phyloP scores from a whole-genome alignment of 2,888 invertebrate species.

The Idaea biselata region DNA sequence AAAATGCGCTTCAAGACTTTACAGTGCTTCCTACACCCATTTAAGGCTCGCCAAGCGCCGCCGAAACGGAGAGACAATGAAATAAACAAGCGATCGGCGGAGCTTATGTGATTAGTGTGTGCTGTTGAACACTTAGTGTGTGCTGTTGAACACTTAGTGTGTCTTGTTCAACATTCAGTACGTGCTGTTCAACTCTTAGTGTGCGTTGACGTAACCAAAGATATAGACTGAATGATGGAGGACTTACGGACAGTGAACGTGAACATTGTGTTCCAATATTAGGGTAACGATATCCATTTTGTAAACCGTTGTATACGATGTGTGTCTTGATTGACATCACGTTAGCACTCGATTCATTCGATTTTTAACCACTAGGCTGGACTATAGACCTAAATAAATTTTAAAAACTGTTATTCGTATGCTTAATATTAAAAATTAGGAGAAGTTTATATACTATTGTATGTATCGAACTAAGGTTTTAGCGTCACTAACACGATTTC shows the following conservation, averaged over 20 bases:
- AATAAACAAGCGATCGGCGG: slow-evolving; percentile 51
- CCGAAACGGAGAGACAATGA: slow-evolving; percentile 72
- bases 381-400: slow-evolving; percentile 72
- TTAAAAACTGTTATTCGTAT: slow-evolving; percentile 79
- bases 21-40: slow-evolving; percentile 94
- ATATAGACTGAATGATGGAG: slow-evolving; percentile 22
- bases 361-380: slow-evolving; percentile 66
- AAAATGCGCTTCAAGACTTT: slow-evolving; percentile 95
- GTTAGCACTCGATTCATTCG: slow-evolving; percentile 59
- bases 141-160: slow-evolving; percentile 35
- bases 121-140: slow-evolving; percentile 35
- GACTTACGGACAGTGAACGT: slow-evolving; percentile 27
- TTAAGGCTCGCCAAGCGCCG: slow-evolving; percentile 83
- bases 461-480: slow-evolving; percentile 56
- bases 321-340: slow-evolving; percentile 72
- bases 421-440: slow-evolving; percentile 75
- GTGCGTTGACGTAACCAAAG: slow-evolving; percentile 41
- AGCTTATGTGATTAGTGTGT: slow-evolving; percentile 48
- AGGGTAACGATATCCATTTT: slow-evolving; percentile 71
- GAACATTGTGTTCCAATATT: slow-evolving; percentile 55
- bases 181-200: slow-evolving; percentile 35
- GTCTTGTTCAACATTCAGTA: slow-evolving; percentile 35
- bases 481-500: slow-evolving; percentile 65
- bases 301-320: slow-evolving; percentile 79
- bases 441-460: slow-evolving; percentile 72